Evolutionary conservation across 1,140 invertebrate genomes (phyloP).

Genomic region (Oreohelix idahoensis): DNA sequence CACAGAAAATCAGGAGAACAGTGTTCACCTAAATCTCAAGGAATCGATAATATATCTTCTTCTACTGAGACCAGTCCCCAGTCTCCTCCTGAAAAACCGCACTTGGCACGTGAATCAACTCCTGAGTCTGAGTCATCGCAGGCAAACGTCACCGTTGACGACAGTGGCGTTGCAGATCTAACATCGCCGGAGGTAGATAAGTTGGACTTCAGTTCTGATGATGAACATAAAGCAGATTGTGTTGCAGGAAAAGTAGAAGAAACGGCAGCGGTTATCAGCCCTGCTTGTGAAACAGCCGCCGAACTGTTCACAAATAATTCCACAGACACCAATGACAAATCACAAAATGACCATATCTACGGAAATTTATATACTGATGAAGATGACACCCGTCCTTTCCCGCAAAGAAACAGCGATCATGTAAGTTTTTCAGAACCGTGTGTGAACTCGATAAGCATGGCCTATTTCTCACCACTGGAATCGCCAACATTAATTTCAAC

Average conservation of each 20-base stretch:
- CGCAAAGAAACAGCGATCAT: background rate
- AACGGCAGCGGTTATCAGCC: background rate
- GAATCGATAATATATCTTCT: background rate
- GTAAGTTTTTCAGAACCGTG: background rate
- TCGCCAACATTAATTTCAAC: conserved; percentile 16
- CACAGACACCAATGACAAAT: background rate
- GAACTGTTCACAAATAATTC: too few relatives aligned
- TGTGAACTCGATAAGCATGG: background rate
- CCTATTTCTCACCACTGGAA: conserved; percentile 1
- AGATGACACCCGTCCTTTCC: background rate
- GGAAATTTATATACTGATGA: background rate
- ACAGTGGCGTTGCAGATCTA: background rate
- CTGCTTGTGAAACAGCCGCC: background rate
- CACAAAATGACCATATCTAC: background rate
- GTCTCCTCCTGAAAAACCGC: background rate
- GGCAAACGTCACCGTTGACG: background rate
- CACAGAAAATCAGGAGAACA: conserved; percentile 14
- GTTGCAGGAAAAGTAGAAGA: background rate
- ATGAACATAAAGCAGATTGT: background rate
- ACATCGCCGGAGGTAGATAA: background rate
- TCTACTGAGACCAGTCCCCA: background rate
- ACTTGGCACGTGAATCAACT: background rate
- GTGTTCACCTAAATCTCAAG: background rate
- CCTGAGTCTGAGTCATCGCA: background rate
- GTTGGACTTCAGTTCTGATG: background rate